These are phyloP conservation scores for Myzus persicae DNA, from an alignment of 1,140 invertebrate genomes.

Conservation along the genomic window DNA sequence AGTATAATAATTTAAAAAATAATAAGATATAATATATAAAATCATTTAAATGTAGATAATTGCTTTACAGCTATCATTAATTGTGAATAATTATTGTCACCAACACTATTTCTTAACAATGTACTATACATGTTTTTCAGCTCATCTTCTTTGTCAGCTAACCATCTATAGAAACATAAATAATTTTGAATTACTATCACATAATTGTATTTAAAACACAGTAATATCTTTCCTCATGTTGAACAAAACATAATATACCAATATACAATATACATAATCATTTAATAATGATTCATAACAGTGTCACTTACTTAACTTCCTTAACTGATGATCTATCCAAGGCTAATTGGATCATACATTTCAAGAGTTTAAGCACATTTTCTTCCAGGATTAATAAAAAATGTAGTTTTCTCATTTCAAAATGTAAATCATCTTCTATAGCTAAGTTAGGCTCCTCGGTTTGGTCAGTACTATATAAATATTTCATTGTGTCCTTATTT, in stretches of 20 bases:
- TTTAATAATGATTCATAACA: background rate
- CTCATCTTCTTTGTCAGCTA: background rate
- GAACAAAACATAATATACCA: background rate
- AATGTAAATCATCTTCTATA: background rate
- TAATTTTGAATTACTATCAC: background rate
- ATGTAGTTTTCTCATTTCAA: slow-evolving; percentile 7
- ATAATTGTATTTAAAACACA: background rate
- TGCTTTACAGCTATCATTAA: background rate
- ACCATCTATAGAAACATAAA: background rate
- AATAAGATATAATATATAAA: background rate
- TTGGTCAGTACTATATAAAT: background rate
- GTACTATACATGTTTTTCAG: background rate
- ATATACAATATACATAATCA: background rate
- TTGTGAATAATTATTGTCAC: background rate
- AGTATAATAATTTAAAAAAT: no score
- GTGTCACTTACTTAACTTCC: background rate
- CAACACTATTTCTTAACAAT: background rate
- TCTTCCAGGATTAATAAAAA: background rate
- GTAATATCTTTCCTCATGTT: no score
- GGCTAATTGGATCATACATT: background rate
- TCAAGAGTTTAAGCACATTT: background rate
- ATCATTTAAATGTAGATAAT: background rate
- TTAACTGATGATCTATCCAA: background rate
- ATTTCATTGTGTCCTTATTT: background rate
- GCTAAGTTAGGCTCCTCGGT: background rate